Conservation (phyloP, 2,888 invertebrate genomes). For the Agrochola macilenta region DNA sequence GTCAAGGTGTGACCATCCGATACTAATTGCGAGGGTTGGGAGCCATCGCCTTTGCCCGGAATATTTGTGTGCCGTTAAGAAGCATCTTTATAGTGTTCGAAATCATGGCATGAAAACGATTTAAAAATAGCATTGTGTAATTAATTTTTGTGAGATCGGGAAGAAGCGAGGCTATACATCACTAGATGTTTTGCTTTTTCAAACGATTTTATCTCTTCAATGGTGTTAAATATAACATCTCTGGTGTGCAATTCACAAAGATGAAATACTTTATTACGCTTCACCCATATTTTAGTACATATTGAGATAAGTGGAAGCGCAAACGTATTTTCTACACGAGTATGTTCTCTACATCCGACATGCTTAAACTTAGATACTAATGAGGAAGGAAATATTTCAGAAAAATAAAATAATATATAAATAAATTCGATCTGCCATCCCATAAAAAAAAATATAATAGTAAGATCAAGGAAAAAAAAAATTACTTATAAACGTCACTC, state of each 20-base stretch:
- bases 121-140: constrained; percentile 76
- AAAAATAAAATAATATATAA: no score
- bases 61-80: constrained; percentile 85
- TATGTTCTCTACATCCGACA: neutral
- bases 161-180: constrained; percentile 50
- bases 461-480: no score
- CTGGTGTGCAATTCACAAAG: neutral
- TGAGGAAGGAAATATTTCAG: constrained; percentile 35
- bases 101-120: constrained; percentile 81
- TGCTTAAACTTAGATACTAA: neutral
- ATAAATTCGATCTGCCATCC: constrained; percentile 5
- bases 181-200: constrained; percentile 50
- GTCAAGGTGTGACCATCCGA: constrained; percentile 90
- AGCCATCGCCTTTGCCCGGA: constrained; percentile 75
- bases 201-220: constrained; percentile 41
- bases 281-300: neutral
- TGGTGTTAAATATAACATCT: constrained; percentile 33
- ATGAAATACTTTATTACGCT: constrained; percentile 8
- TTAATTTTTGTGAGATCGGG: constrained; percentile 65
- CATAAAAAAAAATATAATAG: no score
- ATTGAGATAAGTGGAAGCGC: neutral
- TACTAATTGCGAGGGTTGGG: constrained; percentile 88
- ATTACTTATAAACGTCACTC: neutral
- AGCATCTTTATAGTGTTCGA: constrained; percentile 81
- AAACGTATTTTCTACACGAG: constrained; percentile 14